phyloP scores from a whole-genome alignment of 2,888 invertebrate genomes.

The Limnephilus lunatus region DNA sequence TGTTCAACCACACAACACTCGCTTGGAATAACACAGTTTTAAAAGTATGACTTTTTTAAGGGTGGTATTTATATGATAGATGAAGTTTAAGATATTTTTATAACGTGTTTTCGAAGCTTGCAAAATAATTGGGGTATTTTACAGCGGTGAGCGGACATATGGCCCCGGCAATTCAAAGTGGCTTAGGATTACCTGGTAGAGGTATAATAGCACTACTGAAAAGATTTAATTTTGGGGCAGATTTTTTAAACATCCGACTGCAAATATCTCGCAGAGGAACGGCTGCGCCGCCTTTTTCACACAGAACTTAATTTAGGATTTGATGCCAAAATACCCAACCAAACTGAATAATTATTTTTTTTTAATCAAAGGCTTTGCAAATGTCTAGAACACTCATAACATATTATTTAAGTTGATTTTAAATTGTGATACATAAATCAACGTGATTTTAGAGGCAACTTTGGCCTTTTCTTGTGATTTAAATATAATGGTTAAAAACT shows the following conservation, averaged over 20 bases:
- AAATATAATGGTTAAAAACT: too few relatives aligned
- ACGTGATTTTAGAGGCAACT: too few relatives aligned
- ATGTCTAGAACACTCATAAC: too few relatives aligned
- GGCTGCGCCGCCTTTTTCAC: too few relatives aligned
- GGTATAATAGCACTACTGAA: background rate
- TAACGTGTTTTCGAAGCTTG: conserved; percentile 13
- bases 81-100: background rate
- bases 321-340: too few relatives aligned
- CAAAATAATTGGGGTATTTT: conserved; percentile 31
- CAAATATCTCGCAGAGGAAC: background rate
- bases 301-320: too few relatives aligned
- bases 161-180: conserved; percentile 22
- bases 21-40: background rate
- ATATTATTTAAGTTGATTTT: too few relatives aligned
- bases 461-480: too few relatives aligned
- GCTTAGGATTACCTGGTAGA: background rate
- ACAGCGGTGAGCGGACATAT: conserved; percentile 21
- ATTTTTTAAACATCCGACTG: background rate
- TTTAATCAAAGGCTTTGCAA: too few relatives aligned
- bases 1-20: background rate
- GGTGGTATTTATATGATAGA: background rate
- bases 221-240: background rate
- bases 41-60: background rate
- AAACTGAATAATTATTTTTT: too few relatives aligned
- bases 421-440: too few relatives aligned